Evolutionary conservation across 2,113 vertebrate species (phyloP).

Genomic region (Ptilonorhynchus violaceus): DNA sequence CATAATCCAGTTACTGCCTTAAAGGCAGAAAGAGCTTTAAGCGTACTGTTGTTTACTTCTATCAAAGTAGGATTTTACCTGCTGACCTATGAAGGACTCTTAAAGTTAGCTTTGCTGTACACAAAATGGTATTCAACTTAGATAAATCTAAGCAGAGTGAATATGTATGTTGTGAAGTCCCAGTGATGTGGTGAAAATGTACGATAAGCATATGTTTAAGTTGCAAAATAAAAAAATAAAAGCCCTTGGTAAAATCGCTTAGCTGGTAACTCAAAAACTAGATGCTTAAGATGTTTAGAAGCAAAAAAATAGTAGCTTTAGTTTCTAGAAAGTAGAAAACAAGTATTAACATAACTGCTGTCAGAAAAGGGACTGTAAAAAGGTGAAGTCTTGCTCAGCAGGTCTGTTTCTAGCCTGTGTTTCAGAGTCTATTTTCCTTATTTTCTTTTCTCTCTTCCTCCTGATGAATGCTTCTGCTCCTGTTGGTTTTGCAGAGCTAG

Average conservation of each 20-base stretch:
- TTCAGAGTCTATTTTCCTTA: neutral
- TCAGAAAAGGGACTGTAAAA: neutral
- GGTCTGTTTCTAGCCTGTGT: neutral
- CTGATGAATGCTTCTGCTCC: neutral
- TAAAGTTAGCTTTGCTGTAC: neutral
- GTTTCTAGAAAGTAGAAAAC: neutral
- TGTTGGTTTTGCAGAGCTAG: neutral
- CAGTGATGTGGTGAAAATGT: neutral
- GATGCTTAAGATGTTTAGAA: neutral
- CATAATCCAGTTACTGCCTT: slow-evolving; percentile 3
- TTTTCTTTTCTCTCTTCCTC: neutral
- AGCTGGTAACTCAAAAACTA: neutral
- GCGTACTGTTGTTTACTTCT: neutral
- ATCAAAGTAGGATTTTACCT: slow-evolving; percentile 17
- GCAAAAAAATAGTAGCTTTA: neutral
- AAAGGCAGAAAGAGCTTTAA: slow-evolving; percentile 6
- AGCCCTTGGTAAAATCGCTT: neutral
- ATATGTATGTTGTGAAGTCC: neutral
- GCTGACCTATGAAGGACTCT: slow-evolving; percentile 5
- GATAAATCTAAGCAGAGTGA: neutral
- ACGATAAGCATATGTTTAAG: neutral
- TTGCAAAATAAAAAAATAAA: neutral
- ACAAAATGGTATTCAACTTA: neutral
- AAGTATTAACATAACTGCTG: neutral
- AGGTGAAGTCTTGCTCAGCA: neutral